Conservation (phyloP, 1,140 invertebrate species). For the Hyles vespertilio region DNA sequence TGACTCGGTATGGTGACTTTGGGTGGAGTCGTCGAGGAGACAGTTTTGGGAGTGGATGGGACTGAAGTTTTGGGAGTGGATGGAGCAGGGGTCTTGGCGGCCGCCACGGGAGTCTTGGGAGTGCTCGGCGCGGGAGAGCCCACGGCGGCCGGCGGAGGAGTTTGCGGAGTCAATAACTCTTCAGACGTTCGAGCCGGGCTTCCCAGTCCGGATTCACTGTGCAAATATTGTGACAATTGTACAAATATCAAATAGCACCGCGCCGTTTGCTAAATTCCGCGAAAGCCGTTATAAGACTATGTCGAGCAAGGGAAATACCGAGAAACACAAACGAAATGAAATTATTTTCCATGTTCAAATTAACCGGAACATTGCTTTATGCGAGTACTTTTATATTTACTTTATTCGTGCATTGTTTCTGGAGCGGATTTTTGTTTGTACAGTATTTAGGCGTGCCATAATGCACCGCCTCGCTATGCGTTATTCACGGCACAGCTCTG, state of each 20-base stretch:
- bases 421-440: background rate
- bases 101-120: conserved; percentile 2
- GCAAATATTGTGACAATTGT: background rate
- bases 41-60: conserved; percentile 26
- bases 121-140: conserved; percentile 2
- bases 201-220: conserved; percentile 68
- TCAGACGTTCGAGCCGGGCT: conserved; percentile 70
- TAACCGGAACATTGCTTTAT: no score
- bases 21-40: conserved; percentile 27
- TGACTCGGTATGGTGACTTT: conserved; percentile 23
- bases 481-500: conserved; percentile 2
- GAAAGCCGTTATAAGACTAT: no score
- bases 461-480: background rate
- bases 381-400: no score
- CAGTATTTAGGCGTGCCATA: background rate
- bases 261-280: no score
- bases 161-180: conserved; percentile 54
- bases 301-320: no score
- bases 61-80: conserved; percentile 32
- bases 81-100: background rate
- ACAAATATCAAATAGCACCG: no score
- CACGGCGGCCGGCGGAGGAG: conserved; percentile 38
- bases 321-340: no score
- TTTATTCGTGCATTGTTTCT: background rate
- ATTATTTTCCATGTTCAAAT: no score